Evolutionary conservation across 2,113 vertebrate species (phyloP).

Genomic region (Syngnathoides biaculeatus): DNA sequence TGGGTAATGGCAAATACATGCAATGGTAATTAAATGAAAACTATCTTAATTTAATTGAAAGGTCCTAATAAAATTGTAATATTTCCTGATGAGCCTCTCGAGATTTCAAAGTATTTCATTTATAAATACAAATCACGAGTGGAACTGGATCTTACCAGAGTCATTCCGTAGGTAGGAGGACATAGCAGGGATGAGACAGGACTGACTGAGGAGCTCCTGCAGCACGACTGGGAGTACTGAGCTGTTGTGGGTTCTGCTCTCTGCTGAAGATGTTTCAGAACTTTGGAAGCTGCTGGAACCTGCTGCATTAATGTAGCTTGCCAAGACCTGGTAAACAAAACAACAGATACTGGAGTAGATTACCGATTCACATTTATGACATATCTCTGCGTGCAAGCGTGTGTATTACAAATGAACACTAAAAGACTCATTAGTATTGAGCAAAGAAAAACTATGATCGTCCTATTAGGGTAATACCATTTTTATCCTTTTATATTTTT

Average conservation of each 20-base stretch:
- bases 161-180: slow-evolving; percentile 97
- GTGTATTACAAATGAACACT: too few relatives aligned
- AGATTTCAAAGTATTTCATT: too few relatives aligned
- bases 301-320: slow-evolving; percentile 95
- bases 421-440: too few relatives aligned
- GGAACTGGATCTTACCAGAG: slow-evolving; percentile 76
- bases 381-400: neutral
- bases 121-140: neutral
- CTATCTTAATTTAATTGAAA: neutral
- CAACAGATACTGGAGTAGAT: neutral
- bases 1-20: neutral
- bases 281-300: slow-evolving; percentile 76
- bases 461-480: neutral
- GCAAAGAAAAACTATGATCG: neutral
- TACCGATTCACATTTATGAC: neutral
- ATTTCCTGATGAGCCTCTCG: neutral
- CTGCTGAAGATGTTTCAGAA: slow-evolving; percentile 76
- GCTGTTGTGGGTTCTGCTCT: slow-evolving; percentile 84
- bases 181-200: slow-evolving; percentile 97
- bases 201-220: slow-evolving; percentile 91
- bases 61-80: neutral
- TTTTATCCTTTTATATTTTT: neutral
- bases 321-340: slow-evolving; percentile 81
- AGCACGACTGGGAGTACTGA: slow-evolving; percentile 88
- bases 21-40: neutral